These are phyloP conservation scores for Caenorhabditis imperialis DNA, from an alignment of 2,888 invertebrate genomes.

Conservation along the genomic window DNA sequence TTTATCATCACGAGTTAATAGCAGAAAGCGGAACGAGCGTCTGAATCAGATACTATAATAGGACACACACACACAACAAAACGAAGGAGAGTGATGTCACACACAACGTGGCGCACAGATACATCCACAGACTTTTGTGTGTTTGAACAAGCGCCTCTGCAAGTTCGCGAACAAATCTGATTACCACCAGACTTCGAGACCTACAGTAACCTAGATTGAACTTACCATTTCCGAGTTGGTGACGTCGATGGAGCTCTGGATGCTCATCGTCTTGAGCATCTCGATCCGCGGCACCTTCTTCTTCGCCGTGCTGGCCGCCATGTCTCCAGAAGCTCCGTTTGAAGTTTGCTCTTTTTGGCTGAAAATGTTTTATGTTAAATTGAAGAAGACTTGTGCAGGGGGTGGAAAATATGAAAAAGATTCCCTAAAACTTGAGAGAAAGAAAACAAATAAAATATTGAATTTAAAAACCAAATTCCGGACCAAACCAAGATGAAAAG, in stretches of 20 bases:
- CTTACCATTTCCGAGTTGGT: conserved; percentile 44
- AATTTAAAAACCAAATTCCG: too few relatives aligned
- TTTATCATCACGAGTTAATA: not conserved
- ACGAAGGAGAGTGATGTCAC: not conserved
- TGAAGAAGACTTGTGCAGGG: conserved; percentile 7
- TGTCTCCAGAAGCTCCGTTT: conserved; percentile 14
- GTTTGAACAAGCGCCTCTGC: not conserved
- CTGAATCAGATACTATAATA: too few relatives aligned
- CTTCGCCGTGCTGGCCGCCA: conserved; percentile 30
- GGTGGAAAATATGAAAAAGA: not conserved
- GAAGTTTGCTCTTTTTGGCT: not conserved
- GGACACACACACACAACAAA: too few relatives aligned
- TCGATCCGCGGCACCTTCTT: conserved; percentile 44
- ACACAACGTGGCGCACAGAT: not conserved
- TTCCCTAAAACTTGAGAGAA: too few relatives aligned
- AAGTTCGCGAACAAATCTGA: not conserved
- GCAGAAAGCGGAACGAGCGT: not conserved
- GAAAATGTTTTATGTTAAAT: conserved; percentile 18
- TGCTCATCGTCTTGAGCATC: conserved; percentile 46
- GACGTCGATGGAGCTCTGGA: conserved; percentile 52
- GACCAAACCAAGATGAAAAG: too few relatives aligned
- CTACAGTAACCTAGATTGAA: too few relatives aligned
- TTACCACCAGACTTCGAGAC: too few relatives aligned
- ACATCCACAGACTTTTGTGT: not conserved
- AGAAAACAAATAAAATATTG: too few relatives aligned